A percentile compares a stretch with the other conserved stretches of the same genome.
These are phyloP conservation scores for Meriones unguiculatus DNA, from an alignment of 2,113 vertebrate species.

Conservation along the genomic window DNA sequence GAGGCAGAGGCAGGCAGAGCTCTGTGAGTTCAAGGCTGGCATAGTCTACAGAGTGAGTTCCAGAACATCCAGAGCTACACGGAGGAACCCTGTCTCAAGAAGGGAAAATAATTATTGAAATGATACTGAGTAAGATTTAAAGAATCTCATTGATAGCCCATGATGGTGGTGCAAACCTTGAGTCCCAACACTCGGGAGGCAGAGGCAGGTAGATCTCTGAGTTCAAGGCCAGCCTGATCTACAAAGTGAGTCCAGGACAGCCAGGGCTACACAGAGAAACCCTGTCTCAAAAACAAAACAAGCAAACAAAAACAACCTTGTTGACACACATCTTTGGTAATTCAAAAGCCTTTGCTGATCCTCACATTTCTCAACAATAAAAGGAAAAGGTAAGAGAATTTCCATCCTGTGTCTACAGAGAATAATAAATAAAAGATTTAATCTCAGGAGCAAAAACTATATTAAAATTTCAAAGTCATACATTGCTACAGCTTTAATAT, in stretches of 20 bases:
- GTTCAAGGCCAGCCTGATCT: background rate
- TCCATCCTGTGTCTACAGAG: too few species aligned
- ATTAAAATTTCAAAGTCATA: background rate
- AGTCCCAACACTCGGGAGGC: background rate
- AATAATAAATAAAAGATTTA: background rate
- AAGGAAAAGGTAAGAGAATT: background rate
- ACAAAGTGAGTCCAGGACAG: background rate
- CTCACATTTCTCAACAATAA: background rate
- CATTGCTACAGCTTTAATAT: background rate
- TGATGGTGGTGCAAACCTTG: background rate
- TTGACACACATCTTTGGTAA: background rate
- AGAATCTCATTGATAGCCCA: background rate
- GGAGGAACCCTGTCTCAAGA: too few species aligned
- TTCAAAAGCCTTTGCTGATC: background rate
- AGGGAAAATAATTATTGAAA: background rate
- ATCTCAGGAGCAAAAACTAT: background rate
- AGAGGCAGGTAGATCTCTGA: background rate
- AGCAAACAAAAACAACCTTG: background rate
- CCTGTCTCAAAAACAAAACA: background rate
- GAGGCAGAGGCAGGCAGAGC: too few species aligned
- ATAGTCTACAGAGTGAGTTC: too few species aligned
- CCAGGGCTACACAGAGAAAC: background rate
- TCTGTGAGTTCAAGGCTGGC: too few species aligned
- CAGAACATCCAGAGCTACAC: too few species aligned
- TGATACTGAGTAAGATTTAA: background rate